These are phyloP conservation scores for Mesocentrotus franciscanus DNA, from an alignment of 53 echinoderm and acorn worm genomes.

Conservation along the genomic window DNA sequence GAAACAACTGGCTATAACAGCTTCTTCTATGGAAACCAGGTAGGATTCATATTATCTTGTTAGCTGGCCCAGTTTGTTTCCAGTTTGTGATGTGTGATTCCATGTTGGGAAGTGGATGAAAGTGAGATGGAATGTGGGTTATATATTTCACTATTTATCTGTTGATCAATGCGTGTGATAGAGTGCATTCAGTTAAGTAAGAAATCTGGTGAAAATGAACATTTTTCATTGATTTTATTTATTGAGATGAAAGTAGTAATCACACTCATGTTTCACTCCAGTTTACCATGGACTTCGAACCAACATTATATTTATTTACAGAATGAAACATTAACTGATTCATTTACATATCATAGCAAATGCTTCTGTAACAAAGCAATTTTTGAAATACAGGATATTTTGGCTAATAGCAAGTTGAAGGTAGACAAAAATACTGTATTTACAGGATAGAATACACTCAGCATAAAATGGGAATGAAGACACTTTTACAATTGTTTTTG, in stretches of 20 bases:
- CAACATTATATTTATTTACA: constrained; percentile 18
- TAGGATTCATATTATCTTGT: constrained; percentile 54
- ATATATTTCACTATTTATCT: background rate
- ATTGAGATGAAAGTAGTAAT: background rate
- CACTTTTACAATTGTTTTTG: background rate
- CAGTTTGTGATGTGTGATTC: background rate
- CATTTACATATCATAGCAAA: constrained; percentile 15
- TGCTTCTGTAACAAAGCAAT: background rate
- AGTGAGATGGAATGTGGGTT: background rate
- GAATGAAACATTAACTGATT: background rate
- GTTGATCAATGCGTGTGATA: background rate
- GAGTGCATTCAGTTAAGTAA: background rate
- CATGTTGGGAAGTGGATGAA: background rate
- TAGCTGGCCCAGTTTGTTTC: background rate
- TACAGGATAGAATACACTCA: constrained; percentile 60
- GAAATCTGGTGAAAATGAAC: background rate
- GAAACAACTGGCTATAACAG: constrained; percentile 76
- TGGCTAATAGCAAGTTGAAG: constrained; percentile 65
- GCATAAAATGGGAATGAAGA: constrained; percentile 57
- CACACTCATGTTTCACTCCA: background rate
- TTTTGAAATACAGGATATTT: constrained; percentile 51
- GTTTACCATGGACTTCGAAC: background rate
- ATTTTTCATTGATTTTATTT: background rate
- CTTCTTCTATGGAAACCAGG: constrained; percentile 89
- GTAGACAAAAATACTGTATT: constrained; percentile 67